Evolutionary conservation across 2,888 invertebrate genomes (phyloP).

Genomic region (Pachydiplax longipennis): DNA sequence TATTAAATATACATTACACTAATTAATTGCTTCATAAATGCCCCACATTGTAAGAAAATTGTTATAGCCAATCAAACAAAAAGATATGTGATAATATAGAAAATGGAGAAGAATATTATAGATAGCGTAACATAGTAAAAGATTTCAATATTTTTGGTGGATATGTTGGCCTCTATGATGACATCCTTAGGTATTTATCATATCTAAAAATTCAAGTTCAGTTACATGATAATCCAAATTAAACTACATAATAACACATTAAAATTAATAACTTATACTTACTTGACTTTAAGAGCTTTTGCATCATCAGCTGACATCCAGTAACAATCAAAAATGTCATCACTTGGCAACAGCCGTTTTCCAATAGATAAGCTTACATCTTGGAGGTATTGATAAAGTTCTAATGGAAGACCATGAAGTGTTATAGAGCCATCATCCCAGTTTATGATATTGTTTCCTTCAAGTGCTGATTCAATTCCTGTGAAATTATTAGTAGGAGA

Average conservation of each 20-base stretch:
- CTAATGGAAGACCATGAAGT: background rate
- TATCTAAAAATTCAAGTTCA: no score
- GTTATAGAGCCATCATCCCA: background rate
- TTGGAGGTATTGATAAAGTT: background rate
- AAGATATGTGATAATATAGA: no score
- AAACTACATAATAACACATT: no score
- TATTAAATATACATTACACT: no score
- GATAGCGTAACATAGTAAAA: no score
- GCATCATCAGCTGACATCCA: background rate
- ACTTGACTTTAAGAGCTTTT: background rate
- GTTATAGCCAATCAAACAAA: no score
- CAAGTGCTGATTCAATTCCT: background rate
- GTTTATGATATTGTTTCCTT: background rate
- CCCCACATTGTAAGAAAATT: no score
- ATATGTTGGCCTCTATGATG: background rate
- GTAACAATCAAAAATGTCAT: background rate
- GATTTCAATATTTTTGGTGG: background rate
- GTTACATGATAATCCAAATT: no score
- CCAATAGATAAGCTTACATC: background rate
- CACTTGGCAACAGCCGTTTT: background rate
- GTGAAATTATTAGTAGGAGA: background rate
- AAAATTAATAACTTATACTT: background rate
- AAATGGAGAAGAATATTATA: no score
- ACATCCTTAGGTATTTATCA: no score
- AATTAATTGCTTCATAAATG: no score